Conservation (phyloP, 1,140 invertebrate genomes). For the Microplitis demolitor region DNA sequence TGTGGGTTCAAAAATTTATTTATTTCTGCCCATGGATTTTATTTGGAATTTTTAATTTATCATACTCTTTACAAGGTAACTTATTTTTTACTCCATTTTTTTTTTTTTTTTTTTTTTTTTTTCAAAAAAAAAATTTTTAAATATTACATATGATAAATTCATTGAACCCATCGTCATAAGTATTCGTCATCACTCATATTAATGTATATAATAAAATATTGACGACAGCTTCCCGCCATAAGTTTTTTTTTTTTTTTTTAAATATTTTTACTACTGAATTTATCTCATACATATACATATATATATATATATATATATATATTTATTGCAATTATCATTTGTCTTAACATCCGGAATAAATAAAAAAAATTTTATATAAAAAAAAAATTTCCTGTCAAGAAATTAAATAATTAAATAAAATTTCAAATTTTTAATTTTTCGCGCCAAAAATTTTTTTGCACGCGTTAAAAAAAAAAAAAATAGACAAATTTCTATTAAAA, state of each 20-base stretch:
- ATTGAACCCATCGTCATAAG: slow-evolving; percentile 35
- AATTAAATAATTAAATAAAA: too few relatives aligned
- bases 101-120: too few relatives aligned
- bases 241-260: slow-evolving; percentile 27
- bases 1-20: slow-evolving; percentile 7
- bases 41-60: not conserved
- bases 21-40: not conserved
- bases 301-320: too few relatives aligned
- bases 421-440: too few relatives aligned
- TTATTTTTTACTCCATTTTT: not conserved
- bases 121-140: too few relatives aligned
- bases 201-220: slow-evolving; percentile 37
- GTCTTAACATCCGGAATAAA: not conserved
- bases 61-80: not conserved
- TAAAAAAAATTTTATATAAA: too few relatives aligned
- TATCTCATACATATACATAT: not conserved
- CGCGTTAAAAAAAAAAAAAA: too few relatives aligned
- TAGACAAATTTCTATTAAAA: too few relatives aligned
- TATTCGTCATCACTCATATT: slow-evolving; percentile 34
- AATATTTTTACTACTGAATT: slow-evolving; percentile 11
- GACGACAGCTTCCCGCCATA: slow-evolving; percentile 47
- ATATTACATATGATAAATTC: slow-evolving; percentile 29
- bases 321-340: not conserved
- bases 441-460: too few relatives aligned
- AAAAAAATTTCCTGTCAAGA: too few relatives aligned